phyloP scores from a whole-genome alignment of 2,113 vertebrate species.

The Variabilichromis moorii region DNA sequence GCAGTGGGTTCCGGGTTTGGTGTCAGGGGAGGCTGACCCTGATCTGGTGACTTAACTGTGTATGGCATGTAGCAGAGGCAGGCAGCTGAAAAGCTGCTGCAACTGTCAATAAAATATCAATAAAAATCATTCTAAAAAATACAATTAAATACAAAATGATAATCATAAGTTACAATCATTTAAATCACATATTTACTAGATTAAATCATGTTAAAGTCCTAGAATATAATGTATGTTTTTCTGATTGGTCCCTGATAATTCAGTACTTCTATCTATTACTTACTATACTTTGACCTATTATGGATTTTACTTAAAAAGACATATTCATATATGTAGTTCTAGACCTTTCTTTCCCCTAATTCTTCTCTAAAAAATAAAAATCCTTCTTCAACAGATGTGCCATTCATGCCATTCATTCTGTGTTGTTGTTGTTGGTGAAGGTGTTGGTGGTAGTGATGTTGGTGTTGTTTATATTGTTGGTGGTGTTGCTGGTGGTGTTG shows the following conservation, averaged over 20 bases:
- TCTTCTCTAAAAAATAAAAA: background rate
- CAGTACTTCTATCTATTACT: background rate
- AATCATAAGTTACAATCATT: rapidly evolving
- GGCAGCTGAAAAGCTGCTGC: background rate
- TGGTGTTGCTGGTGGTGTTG: background rate
- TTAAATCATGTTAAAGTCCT: too few species aligned
- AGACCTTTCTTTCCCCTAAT: background rate
- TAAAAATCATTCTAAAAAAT: background rate
- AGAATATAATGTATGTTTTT: too few species aligned
- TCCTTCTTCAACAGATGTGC: too few species aligned
- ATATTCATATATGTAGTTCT: too few species aligned
- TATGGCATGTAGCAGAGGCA: background rate
- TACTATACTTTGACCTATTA: background rate
- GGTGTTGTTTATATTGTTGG: background rate
- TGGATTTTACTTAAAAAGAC: background rate
- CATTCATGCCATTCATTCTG: too few species aligned
- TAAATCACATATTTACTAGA: too few species aligned
- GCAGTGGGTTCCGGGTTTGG: rapidly evolving
- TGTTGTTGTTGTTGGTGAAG: background rate
- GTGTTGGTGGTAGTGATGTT: background rate
- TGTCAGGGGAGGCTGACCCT: background rate
- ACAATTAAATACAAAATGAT: too few species aligned
- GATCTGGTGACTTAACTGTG: background rate
- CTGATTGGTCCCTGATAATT: background rate
- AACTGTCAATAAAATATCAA: background rate